These are phyloP conservation scores for Drosophila parthenogenetica DNA, from an alignment of 2,888 invertebrate species.

Conservation along the genomic window DNA sequence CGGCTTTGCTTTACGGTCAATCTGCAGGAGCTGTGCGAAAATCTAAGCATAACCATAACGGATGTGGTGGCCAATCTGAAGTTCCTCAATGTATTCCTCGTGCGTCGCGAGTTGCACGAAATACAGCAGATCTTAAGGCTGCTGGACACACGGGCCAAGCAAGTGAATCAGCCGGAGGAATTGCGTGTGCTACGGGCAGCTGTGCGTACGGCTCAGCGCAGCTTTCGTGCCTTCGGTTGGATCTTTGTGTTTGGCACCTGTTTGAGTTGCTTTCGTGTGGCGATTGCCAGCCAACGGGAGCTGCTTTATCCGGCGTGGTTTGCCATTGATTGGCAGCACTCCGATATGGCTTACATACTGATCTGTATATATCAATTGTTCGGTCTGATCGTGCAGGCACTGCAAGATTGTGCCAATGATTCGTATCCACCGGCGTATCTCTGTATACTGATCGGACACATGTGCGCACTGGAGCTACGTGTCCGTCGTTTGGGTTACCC, in stretches of 20 bases:
- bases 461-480: slow-evolving; percentile 75
- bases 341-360: slow-evolving; percentile 50
- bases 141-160: slow-evolving; percentile 47
- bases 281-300: slow-evolving; percentile 52
- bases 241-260: slow-evolving; percentile 72
- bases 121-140: slow-evolving; percentile 54
- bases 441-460: slow-evolving; percentile 78
- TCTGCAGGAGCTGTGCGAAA: slow-evolving; percentile 78
- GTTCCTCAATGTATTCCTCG: slow-evolving; percentile 77
- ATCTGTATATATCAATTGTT: slow-evolving; percentile 75
- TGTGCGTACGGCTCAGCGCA: slow-evolving; percentile 55
- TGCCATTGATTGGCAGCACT: slow-evolving; percentile 73
- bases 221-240: slow-evolving; percentile 69
- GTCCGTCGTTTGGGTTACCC: slow-evolving; percentile 68
- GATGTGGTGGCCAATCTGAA: slow-evolving; percentile 81
- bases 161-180: slow-evolving; percentile 54
- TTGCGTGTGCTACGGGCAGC: slow-evolving; percentile 53
- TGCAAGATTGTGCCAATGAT: slow-evolving; percentile 82
- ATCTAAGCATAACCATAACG: slow-evolving; percentile 81
- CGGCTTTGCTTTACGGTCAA: slow-evolving; percentile 70
- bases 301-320: slow-evolving; percentile 83
- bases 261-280: slow-evolving; percentile 70
- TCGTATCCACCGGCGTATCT: slow-evolving; percentile 83
- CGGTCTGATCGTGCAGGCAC: slow-evolving; percentile 75
- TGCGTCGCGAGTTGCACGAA: slow-evolving; percentile 65